Base-by-base conservation (phyloP, 2,888 invertebrate species). In the Syrista parreyssii region DNA sequence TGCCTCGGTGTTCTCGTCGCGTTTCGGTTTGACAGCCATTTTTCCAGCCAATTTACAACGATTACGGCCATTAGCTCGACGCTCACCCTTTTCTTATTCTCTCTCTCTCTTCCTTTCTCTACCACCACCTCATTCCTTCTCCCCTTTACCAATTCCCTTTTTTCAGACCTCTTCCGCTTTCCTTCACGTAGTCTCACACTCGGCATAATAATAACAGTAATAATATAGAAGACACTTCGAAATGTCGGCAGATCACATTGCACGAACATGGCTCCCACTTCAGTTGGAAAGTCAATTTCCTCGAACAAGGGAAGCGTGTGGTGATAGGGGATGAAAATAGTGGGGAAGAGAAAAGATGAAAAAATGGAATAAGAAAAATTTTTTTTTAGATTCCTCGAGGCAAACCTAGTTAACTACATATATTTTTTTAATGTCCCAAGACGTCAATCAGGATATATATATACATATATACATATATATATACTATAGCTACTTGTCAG, bases 321-420 rank as follows among this genome's bases (percentile, higher is more conserved):
- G 9, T 6, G 9, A 23, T 23, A 55, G 23, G 15, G 55, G 9
- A 23, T 23, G n/a, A n/a, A 23, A 40, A 15, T 15, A 81, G 73
- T 75, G 77, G 76, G 75, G 75, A 36, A 4, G 72, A 71, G 34
- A 73, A 32, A 76, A 76, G n/a, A 36, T 4, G 1, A 3, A 6
- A 15, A 40, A 40, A 40, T 40, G 6, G 6, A 15, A 30, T 12
- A 23, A 30, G n/a, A 1, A 69, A 69, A n/a, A 77, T 85, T 82
- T 87, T 88, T 88, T 88, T 86, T 88, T 88, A 86, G 85, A 86
- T 84, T 86, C 84, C 87, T 88, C 88, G 87, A 85, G 85, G 82
- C 80, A 1, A 31, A 30, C 31, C 32, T 71, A 23, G 12, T 71
- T 33, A 31, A 31, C 31, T 33, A 12, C 15, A 33, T 55, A 0